Evolutionary conservation across 2,797 vertebrate species (phyloP).

Genomic region (Cyclopterus lumpus): DNA sequence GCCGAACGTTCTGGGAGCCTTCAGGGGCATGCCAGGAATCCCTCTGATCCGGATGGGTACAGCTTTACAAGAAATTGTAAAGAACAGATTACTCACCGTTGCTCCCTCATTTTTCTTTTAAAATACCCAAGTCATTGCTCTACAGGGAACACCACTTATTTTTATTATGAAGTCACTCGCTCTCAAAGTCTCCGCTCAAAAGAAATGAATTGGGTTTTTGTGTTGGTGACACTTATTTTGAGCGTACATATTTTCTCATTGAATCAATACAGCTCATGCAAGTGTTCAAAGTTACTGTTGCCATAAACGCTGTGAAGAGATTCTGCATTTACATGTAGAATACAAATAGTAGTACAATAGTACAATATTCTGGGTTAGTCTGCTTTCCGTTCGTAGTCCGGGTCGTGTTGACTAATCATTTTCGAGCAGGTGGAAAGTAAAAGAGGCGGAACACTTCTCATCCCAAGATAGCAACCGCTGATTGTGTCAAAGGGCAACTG

Average conservation of each 20-base stretch:
- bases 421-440: neutral
- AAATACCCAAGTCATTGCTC: neutral
- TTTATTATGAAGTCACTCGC: neutral
- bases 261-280: neutral
- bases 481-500: neutral
- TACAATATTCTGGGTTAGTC: neutral
- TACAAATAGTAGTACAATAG: neutral
- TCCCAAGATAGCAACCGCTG: neutral
- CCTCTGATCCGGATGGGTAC: slow-evolving; percentile 4
- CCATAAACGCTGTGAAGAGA: too few species aligned
- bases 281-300: neutral
- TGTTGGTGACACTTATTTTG: neutral
- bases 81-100: slow-evolving; percentile 1
- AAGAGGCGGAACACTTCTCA: neutral
- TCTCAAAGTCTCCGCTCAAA: neutral
- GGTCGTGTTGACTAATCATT: neutral
- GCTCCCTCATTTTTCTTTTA: slow-evolving; percentile 5
- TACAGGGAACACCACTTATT: neutral
- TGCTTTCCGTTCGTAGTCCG: neutral
- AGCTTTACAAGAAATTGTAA: neutral
- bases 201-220: neutral
- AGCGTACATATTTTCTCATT: neutral
- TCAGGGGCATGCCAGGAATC: slow-evolving; percentile 14
- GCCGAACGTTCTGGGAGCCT: neutral
- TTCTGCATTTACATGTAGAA: neutral